Base-by-base conservation (phyloP, 2,888 invertebrate species). In the Agelastica alni region DNA sequence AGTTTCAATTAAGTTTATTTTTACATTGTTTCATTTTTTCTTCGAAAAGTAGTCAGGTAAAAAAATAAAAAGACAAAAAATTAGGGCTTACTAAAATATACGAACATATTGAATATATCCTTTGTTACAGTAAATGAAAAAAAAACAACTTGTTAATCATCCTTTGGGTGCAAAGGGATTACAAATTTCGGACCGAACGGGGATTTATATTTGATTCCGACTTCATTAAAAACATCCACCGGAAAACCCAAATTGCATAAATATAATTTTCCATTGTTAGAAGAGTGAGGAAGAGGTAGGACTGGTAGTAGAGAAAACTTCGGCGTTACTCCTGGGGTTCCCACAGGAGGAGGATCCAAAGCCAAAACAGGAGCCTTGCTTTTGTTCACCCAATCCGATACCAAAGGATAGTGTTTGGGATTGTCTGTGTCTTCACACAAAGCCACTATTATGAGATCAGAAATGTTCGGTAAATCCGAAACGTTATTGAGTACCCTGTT, bases 211-310 rank as follows among this genome's bases (percentile, higher is more conserved):
- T 81, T 81, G 58, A 94, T 86, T 51, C 87, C 87, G 64, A 87
- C 85, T 67, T 88, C 87, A 46, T 81, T 79, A 79, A 88, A 93
- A 67, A 93, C 82, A 73, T 84, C 84, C 62, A 83, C 80, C 18
- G 95, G 93, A 70, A 93, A 83, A 63, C 89, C 90, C 70, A 93
- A 81, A 80, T 93, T 91, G 74, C 91, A 91, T 61, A 94, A 82
- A 80, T 91, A 93, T 65, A 93, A 79, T 75, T 88, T 87, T 42
- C 90, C 88, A 70, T 85, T 84, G 65, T 80, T 81, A 54, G 78
- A 73, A 53, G 82, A 79, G 73, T 85, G 82, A 4, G 82, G 79
- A 41, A 90, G 77, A 30, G 91, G 91, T 69, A 91, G 77, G 37
- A 84, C 85, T 42, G 89, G 85, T 59, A 87, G 77, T 58, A 91